Base-by-base conservation (phyloP, 1,140 invertebrate genomes). In the Micrasema minimum region DNA sequence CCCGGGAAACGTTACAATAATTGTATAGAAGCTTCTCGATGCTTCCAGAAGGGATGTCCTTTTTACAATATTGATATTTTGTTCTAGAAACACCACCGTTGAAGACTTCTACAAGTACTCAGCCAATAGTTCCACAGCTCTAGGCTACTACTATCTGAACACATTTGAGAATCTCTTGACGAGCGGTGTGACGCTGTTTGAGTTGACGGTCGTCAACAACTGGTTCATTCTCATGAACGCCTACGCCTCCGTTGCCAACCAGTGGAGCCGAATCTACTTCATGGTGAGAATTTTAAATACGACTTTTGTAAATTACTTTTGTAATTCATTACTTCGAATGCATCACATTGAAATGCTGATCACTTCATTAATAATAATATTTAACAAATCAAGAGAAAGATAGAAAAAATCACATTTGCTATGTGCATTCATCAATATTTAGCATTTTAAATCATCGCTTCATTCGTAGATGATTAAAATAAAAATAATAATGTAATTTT, bases 181-280 rank as follows among this genome's bases (percentile, higher is more conserved):
- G 11, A 91, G 90, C 76, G 86, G 85, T 77, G 93, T 96, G 57
- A 96, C 94, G 0, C 81, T 97, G 59, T 97, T 97, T 84, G 94
- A 96, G 82, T 83, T 96, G 72, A 96, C 94, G 4, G 93, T 96
- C 14, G 92, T 95, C 31, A 96, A 96, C 82, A 96, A 96, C 80
- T 93, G 92, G 92, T 95, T 93, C 80, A 93, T 96, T 65, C 88
- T 95, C n/a, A 96, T 96, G 95, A 93, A 95, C 79, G 92, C 92
- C 11, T 96, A 92, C 80, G 92, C 92, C 1, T 82, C 86, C 22
- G 90, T 91, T 2, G 86, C 88, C 5, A 87, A 87, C 5, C 85
- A 86, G 78, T 90, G 88, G 76, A 91, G 89, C 65, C 85, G 94
- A 74, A 83, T 93, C 23, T 97, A 93, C 79, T 96, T 97, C 78